Percentiles rank a stretch among this genome's conserved stretches.
Evolutionary conservation across 2,888 invertebrate species (phyloP).

Genomic region (Ametastegia equiseti): DNA sequence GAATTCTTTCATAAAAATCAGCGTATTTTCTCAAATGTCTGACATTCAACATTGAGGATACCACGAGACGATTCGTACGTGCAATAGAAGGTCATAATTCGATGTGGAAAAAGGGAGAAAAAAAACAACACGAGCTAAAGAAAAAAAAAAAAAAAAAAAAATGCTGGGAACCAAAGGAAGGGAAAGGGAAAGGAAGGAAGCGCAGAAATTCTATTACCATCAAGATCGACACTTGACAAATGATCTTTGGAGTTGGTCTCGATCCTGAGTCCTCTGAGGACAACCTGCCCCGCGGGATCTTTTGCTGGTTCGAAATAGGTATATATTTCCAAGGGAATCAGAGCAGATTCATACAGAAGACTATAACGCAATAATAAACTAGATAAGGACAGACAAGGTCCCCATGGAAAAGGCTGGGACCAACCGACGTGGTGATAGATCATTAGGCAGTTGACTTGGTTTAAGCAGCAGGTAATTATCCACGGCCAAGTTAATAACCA

Average conservation of each 20-base stretch:
- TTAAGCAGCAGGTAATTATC: conserved; percentile 64
- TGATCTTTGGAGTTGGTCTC: conserved; percentile 30
- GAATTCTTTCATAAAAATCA: background rate
- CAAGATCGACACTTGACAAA: conserved; percentile 40
- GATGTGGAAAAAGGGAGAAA: background rate
- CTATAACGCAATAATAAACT: conserved; percentile 31
- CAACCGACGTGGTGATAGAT: conserved; percentile 68
- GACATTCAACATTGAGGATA: background rate
- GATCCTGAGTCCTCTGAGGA: conserved; percentile 10
- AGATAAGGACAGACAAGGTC: conserved; percentile 39
- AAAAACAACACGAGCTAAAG: too few species aligned
- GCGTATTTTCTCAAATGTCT: background rate
- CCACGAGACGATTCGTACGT: background rate
- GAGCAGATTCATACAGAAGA: background rate
- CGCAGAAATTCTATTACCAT: conserved; percentile 30
- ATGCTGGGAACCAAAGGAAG: background rate
- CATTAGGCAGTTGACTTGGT: conserved; percentile 65
- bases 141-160: background rate
- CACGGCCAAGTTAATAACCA: conserved; percentile 65
- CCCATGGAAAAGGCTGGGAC: conserved; percentile 22
- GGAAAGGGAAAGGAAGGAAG: conserved; percentile 18
- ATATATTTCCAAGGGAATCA: conserved; percentile 38
- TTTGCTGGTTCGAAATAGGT: conserved; percentile 4
- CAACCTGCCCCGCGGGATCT: conserved; percentile 26
- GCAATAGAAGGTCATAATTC: background rate